Conservation (phyloP, 2,888 invertebrate species). For the Polymixis lichenea region DNA sequence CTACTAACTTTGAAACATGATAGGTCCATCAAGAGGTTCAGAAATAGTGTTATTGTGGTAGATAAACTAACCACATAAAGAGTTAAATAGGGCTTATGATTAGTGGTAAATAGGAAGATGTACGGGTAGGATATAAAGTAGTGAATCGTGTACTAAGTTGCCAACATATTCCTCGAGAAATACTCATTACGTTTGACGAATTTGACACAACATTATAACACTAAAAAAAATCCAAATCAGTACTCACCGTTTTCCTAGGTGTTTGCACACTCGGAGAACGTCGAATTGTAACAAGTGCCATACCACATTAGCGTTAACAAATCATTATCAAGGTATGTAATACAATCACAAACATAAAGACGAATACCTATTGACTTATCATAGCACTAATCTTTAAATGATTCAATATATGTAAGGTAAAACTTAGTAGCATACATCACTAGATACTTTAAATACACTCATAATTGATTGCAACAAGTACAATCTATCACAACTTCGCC, state of each 20-base stretch:
- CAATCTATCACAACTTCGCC: conserved; percentile 68
- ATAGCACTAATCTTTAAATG: conserved; percentile 81
- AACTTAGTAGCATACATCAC: conserved; percentile 69
- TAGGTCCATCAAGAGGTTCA: conserved; percentile 10
- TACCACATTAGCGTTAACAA: conserved; percentile 87
- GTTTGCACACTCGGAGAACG: conserved; percentile 89
- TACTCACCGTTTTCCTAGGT: conserved; percentile 88
- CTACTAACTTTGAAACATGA: conserved; percentile 14
- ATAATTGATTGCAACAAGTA: conserved; percentile 64
- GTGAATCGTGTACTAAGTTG: conserved; percentile 16
- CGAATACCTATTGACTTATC: conserved; percentile 82
- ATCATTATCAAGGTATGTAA: conserved; percentile 84
- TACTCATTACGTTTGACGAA: conserved; percentile 44
- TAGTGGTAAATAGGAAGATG: conserved; percentile 19
- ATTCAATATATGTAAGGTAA: conserved; percentile 77
- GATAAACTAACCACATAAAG: conserved; percentile 19
- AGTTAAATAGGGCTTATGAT: conserved; percentile 5
- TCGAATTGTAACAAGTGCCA: conserved; percentile 90
- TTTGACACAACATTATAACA: conserved; percentile 64
- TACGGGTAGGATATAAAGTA: conserved; percentile 10
- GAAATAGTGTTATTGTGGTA: conserved; percentile 9
- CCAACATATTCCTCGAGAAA: conserved; percentile 21
- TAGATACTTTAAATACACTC: conserved; percentile 66
- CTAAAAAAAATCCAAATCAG: conserved; percentile 60
- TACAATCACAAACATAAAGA: conserved; percentile 87